A percentile compares a stretch with the other conserved stretches of the same genome.
phyloP scores from a whole-genome alignment of 1,140 invertebrate genomes.

The Drosophila leontia region DNA sequence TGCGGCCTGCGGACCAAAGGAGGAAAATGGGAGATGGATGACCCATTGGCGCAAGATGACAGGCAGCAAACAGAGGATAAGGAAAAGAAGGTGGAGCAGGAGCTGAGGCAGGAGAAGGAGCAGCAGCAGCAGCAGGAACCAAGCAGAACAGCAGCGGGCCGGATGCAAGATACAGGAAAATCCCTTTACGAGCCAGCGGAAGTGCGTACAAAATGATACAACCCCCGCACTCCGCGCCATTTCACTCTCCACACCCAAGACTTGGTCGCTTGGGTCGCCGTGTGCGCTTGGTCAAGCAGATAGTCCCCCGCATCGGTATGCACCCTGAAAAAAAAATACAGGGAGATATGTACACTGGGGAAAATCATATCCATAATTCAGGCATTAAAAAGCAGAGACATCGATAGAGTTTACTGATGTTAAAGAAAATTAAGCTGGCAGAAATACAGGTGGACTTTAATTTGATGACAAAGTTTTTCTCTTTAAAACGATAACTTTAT shows the following conservation, averaged over 20 bases:
- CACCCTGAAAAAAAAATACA: conserved; percentile 33
- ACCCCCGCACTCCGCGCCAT: conserved; percentile 11
- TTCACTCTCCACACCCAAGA: conserved; percentile 18
- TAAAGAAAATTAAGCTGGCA: neutral
- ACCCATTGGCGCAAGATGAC: conserved; percentile 82
- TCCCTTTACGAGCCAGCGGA: conserved; percentile 80
- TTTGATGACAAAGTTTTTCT: no score
- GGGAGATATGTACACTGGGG: neutral
- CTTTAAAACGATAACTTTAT: neutral
- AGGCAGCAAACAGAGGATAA: conserved; percentile 26
- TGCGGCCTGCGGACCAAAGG: conserved; percentile 66
- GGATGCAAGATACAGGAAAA: conserved; percentile 75
- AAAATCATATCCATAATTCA: neutral
- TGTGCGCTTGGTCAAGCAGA: conserved; percentile 81
- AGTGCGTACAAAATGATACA: conserved; percentile 83
- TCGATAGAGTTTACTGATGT: neutral
- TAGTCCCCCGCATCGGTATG: conserved; percentile 47
- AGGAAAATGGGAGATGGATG: conserved; percentile 80
- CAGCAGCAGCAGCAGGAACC: neutral
- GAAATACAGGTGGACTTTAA: no score
- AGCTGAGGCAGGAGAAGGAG: conserved; percentile 2
- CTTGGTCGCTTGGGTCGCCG: conserved; percentile 15
- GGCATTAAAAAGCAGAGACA: neutral
- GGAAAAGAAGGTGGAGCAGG: conserved; percentile 3
- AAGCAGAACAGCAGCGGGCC: conserved; percentile 21